Evolutionary conservation across 2,113 vertebrate genomes (phyloP).

Genomic region (Rattus rattus): DNA sequence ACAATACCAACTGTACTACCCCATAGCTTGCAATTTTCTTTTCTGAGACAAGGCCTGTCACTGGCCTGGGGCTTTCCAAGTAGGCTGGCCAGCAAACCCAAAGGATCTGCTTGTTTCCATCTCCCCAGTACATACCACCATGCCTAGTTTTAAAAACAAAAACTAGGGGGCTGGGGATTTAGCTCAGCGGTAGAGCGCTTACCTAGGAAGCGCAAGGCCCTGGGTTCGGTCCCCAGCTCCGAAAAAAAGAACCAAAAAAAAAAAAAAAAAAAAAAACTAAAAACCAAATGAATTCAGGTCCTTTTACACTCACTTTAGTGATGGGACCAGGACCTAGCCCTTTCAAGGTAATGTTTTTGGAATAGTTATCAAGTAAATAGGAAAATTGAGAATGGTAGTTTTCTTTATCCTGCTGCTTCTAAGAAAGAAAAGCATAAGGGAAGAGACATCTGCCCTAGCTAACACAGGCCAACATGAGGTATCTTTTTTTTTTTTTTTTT

Average conservation of each 20-base stretch:
- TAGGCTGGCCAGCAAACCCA: neutral
- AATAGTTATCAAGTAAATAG: neutral
- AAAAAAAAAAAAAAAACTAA: neutral
- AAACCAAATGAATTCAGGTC: neutral
- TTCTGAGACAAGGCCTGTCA: neutral
- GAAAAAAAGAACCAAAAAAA: too few relatives aligned
- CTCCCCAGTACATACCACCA: neutral
- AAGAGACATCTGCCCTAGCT: neutral
- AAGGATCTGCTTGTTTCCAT: neutral
- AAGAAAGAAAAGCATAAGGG: neutral
- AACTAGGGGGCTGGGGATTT: too few relatives aligned
- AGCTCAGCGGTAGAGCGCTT: too few relatives aligned
- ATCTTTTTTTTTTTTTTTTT: too few relatives aligned
- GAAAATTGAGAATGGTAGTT: neutral
- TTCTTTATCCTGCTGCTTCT: slow-evolving; percentile 22
- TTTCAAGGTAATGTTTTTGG: neutral
- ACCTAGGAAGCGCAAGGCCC: too few relatives aligned
- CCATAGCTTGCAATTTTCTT: neutral
- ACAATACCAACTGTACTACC: neutral
- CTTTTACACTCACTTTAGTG: neutral
- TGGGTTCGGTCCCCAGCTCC: too few relatives aligned
- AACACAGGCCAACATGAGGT: neutral
- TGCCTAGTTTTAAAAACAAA: neutral
- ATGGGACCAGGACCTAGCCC: neutral
- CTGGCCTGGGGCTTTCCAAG: neutral